Evolutionary conservation across 2,888 invertebrate species (phyloP).

Genomic region (Cryptus armator): DNA sequence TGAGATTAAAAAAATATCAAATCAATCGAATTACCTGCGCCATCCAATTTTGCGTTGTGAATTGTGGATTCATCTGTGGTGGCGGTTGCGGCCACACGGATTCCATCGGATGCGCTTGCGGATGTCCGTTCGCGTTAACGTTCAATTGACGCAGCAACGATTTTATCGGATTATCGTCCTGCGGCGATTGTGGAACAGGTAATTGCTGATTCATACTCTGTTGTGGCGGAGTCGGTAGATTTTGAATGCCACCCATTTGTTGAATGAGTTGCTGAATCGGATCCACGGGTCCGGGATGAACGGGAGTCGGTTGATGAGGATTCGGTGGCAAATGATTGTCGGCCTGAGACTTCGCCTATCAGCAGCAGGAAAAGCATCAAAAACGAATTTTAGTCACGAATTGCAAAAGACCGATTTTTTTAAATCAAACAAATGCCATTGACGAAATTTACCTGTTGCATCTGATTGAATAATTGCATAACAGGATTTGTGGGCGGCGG

Average conservation of each 20-base stretch:
- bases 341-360: slow-evolving; percentile 78
- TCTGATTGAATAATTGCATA: slow-evolving; percentile 87
- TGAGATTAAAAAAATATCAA: not conserved
- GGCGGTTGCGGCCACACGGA: slow-evolving; percentile 83
- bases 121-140: slow-evolving; percentile 80
- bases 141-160: slow-evolving; percentile 86
- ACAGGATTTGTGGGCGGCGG: slow-evolving; percentile 85
- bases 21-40: slow-evolving; percentile 76
- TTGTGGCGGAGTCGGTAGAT: slow-evolving; percentile 82
- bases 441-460: slow-evolving; percentile 85
- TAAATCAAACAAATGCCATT: not conserved
- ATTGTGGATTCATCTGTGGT: slow-evolving; percentile 80
- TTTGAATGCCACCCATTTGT: slow-evolving; percentile 86
- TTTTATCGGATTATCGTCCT: slow-evolving; percentile 86
- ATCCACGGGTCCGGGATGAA: slow-evolving; percentile 83
- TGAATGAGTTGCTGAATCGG: slow-evolving; percentile 86
- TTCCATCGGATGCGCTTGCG: slow-evolving; percentile 78
- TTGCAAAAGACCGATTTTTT: not conserved
- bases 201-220: slow-evolving; percentile 75
- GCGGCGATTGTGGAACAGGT: slow-evolving; percentile 71
- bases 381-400: slow-evolving; percentile 25
- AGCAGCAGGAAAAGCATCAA: slow-evolving; percentile 38
- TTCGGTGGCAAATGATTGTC: slow-evolving; percentile 78
- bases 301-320: slow-evolving; percentile 75
- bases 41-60: slow-evolving; percentile 82